Conservation (phyloP, 2,113 vertebrate genomes). For the Bos taurus region DNA sequence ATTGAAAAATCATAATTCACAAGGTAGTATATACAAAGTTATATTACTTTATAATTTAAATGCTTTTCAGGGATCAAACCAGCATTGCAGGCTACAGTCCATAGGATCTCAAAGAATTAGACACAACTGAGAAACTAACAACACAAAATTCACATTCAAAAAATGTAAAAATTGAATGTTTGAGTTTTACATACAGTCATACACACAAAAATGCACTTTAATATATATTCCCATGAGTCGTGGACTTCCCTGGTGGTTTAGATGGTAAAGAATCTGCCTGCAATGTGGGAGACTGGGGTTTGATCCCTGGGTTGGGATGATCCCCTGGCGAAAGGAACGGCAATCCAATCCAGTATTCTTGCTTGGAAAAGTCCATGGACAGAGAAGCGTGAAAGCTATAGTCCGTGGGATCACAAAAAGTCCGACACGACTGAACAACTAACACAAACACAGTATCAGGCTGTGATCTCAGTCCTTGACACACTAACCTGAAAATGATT, state of each 20-base stretch:
- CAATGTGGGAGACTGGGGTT: rapidly evolving
- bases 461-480: not conserved
- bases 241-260: not conserved
- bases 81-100: not conserved
- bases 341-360: not conserved
- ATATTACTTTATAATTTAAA: not conserved
- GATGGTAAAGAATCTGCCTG: not conserved
- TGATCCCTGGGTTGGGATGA: not conserved
- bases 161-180: not conserved
- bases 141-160: not conserved
- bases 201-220: not conserved
- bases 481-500: not conserved
- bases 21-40: not conserved
- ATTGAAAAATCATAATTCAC: not conserved
- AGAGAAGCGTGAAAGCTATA: not conserved
- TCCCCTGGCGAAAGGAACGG: not conserved
- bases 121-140: not conserved
- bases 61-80: not conserved
- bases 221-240: not conserved
- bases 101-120: not conserved
- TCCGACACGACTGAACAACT: rapidly evolving
- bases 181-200: not conserved
- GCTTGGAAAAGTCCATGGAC: not conserved
- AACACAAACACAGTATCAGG: not conserved
- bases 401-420: not conserved